phyloP scores from a whole-genome alignment of 2,888 invertebrate genomes.

The Acronicta aceris region DNA sequence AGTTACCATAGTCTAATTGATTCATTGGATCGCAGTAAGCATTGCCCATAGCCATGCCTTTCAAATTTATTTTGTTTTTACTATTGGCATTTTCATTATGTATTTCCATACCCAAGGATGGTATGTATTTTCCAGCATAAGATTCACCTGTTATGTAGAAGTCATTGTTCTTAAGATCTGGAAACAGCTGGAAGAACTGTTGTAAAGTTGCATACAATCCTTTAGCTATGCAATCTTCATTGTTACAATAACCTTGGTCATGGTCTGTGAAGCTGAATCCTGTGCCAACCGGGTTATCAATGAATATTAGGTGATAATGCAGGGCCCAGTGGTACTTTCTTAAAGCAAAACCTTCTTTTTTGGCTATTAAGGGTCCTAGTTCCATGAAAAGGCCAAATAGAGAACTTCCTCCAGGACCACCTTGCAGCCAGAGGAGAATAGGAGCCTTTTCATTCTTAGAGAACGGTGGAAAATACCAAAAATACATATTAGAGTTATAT shows the following conservation, averaged over 20 bases:
- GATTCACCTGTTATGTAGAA: constrained; percentile 91
- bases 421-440: constrained; percentile 89
- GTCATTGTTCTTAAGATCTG: constrained; percentile 82
- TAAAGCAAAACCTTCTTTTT: constrained; percentile 70
- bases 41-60: constrained; percentile 88
- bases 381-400: constrained; percentile 89
- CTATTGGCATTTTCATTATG: constrained; percentile 78
- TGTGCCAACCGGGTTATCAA: constrained; percentile 91
- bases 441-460: constrained; percentile 78
- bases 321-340: constrained; percentile 89
- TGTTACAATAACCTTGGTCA: constrained; percentile 86
- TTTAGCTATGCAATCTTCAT: constrained; percentile 87
- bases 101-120: constrained; percentile 86
- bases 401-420: constrained; percentile 89
- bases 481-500: constrained; percentile 89
- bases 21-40: constrained; percentile 86
- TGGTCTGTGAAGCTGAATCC: constrained; percentile 91
- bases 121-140: constrained; percentile 89
- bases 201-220: constrained; percentile 85
- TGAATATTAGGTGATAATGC: constrained; percentile 89
- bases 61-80: constrained; percentile 78
- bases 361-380: constrained; percentile 89
- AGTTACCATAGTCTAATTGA: constrained; percentile 85
- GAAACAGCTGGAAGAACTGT: constrained; percentile 90
- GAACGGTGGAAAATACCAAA: constrained; percentile 91